These are phyloP conservation scores for Caretta caretta DNA, from an alignment of 2,113 vertebrate genomes.

Conservation along the genomic window DNA sequence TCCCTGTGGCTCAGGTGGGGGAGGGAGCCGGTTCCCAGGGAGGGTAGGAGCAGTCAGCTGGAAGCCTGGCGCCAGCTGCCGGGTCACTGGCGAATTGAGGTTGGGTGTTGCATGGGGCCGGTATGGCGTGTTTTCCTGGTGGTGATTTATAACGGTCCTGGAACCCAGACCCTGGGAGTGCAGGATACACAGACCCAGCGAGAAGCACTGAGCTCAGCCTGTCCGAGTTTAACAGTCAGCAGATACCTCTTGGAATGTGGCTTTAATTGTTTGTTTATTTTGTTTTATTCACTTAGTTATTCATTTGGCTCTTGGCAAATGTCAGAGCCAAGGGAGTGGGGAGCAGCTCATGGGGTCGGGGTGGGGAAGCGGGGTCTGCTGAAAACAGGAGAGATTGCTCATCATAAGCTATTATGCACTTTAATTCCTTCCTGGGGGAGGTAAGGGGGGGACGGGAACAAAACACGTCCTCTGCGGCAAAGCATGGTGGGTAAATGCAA, in stretches of 20 bases:
- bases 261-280: conserved; percentile 45
- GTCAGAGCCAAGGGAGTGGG: neutral
- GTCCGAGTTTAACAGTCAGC: neutral
- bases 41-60: neutral
- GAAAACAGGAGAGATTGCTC: conserved; percentile 35
- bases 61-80: accelerated
- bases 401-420: neutral
- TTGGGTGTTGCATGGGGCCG: accelerated
- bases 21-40: accelerated
- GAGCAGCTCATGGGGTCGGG: neutral
- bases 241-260: neutral
- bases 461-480: neutral
- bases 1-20: accelerated
- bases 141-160: neutral
- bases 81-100: neutral
- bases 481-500: neutral
- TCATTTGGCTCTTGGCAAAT: neutral
- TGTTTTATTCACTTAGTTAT: neutral
- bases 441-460: neutral
- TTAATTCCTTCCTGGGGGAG: neutral
- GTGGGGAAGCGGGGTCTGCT: conserved; percentile 10
- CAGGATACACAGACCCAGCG: neutral
- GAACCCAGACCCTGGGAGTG: neutral
- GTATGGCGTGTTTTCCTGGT: accelerated
- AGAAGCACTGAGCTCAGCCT: conserved; percentile 52